Evolutionary conservation across 2,888 invertebrate species (phyloP).

Genomic region (Rhagonycha fulva): DNA sequence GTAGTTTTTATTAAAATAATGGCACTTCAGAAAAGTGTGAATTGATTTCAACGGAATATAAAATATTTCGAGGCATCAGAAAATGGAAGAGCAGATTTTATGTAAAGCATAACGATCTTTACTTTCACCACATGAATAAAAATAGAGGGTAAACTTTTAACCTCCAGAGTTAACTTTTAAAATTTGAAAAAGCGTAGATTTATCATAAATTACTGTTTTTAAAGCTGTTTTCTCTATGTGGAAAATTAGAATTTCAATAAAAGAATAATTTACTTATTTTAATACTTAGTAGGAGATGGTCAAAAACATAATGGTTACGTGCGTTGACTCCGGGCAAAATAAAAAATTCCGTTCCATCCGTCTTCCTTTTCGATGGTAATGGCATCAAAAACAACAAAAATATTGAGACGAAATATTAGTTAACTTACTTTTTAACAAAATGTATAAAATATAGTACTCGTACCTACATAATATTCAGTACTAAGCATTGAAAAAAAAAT

Average conservation of each 20-base stretch:
- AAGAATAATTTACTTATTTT: too few relatives aligned
- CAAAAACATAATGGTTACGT: too few relatives aligned
- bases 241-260: neutral
- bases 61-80: neutral
- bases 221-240: neutral
- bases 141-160: neutral
- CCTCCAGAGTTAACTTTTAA: neutral
- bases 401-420: too few relatives aligned
- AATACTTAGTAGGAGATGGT: too few relatives aligned
- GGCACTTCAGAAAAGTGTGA: neutral
- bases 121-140: neutral
- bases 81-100: neutral
- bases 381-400: too few relatives aligned
- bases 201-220: neutral
- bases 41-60: neutral
- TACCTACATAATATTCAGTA: too few relatives aligned
- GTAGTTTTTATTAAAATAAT: neutral
- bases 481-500: too few relatives aligned
- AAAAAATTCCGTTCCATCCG: too few relatives aligned
- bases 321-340: too few relatives aligned
- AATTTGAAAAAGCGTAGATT: neutral
- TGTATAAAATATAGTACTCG: too few relatives aligned
- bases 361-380: too few relatives aligned
- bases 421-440: too few relatives aligned
- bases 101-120: neutral